Evolutionary conservation across 2,797 vertebrate species (phyloP), one percentile per base, ranked within the genome.

Genomic region (Pteropus rufus): DNA sequence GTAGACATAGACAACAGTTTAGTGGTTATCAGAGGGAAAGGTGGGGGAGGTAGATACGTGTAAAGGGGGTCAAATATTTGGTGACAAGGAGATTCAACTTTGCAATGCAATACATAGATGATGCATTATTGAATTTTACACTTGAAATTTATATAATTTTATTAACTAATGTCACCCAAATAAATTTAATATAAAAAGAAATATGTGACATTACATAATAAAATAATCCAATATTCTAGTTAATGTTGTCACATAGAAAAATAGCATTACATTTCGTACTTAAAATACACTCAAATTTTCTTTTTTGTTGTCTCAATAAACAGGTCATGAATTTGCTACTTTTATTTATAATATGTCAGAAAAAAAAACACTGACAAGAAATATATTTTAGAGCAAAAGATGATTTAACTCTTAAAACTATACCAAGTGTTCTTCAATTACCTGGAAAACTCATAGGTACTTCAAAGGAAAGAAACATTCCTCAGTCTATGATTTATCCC

Each of bases 401-500:
- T 91, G 24, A 81, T 67, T 67, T 80, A 88, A 56, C n/a, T 77
- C 44, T 92, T 93, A 80, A 83, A 95, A 62, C 14, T 95, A 16
- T 31, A 65, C 11, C 65, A 79, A 67, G 2, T 89, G n/a, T 5
- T 62, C 12, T n/a, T 85, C 69, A 96, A 73, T 91, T 69, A 84
- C 69, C 36, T 77, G 36, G 58, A 62, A 96, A 89, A 77, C 60
- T 95, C 54, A 58, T 1, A 96, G 7, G 3, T 54, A 49, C 26
- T 75, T 94, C 58, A 87, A 83, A 89, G 10, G 21, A 67, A 24
- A 70, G 62, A 93, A 94, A 26, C 41, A 21, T 79, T 94, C 91
- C 56, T 94, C 54, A 58, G 24, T 67, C 26, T 44, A 58, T 84
- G 89, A 96, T 92, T 96, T 96, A 95, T 94, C 15, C 21, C 24